phyloP scores from a whole-genome alignment of 2,797 vertebrate genomes.

The Sus cebifrons region DNA sequence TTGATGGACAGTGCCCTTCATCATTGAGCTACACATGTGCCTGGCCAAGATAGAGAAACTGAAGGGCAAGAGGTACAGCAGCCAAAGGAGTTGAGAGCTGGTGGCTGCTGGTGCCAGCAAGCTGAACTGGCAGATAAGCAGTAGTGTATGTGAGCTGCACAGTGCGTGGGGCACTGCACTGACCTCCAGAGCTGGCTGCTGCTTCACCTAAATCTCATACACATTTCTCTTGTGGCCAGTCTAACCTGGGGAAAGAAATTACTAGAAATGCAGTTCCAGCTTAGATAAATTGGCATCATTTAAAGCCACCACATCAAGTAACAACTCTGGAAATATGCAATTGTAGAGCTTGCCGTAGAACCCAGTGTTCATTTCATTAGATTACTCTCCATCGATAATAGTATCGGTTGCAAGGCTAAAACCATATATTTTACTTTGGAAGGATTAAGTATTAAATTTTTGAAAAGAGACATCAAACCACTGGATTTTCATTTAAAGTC shows the following conservation, averaged over 20 bases:
- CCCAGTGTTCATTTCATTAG: slow-evolving; percentile 45
- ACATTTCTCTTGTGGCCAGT: slow-evolving; percentile 45
- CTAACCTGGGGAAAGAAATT: slow-evolving; percentile 16
- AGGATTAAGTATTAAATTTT: slow-evolving; percentile 57
- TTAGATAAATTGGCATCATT: neutral
- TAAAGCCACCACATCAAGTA: slow-evolving; percentile 38
- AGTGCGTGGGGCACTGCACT: neutral
- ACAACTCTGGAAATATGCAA: slow-evolving; percentile 12
- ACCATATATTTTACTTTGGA: slow-evolving; percentile 36
- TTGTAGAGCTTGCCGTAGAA: slow-evolving; percentile 27
- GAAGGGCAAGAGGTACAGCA: neutral
- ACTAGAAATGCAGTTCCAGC: slow-evolving; percentile 32
- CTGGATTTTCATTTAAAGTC: slow-evolving; percentile 10
- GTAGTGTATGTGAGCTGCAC: neutral
- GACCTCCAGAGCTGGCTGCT: neutral
- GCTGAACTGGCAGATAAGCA: neutral
- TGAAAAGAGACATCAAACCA: slow-evolving; percentile 54
- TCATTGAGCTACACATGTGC: neutral
- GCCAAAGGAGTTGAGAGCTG: neutral
- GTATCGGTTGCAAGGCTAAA: slow-evolving; percentile 11
- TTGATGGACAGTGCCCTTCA: neutral
- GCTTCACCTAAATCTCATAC: neutral
- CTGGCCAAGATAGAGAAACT: neutral
- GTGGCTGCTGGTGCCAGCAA: neutral
- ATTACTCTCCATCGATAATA: slow-evolving; percentile 7